Evolutionary conservation across 2,888 invertebrate genomes (phyloP), one percentile per base, ranked within the genome.

Genomic region (Brachyopa scutellaris): DNA sequence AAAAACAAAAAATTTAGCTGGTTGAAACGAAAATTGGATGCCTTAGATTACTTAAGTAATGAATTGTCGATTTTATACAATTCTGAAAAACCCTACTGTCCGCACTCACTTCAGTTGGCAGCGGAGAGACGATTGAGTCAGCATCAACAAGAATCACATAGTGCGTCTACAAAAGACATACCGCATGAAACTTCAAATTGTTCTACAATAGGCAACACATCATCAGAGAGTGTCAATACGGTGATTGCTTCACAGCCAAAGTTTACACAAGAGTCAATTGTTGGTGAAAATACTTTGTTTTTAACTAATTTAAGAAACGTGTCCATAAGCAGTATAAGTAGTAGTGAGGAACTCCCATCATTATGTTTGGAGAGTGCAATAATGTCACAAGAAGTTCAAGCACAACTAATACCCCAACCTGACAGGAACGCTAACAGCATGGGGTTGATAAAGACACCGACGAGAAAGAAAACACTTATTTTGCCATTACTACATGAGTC

Each of bases 231-330:
- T 19, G 4, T 55, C 6, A 17, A 53, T 53, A 82, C 82, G 4
- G 82, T 82, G 0, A 82, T 82, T 61, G 70, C 45, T 2, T 77
- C 77, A 3, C 59, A 76, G 26, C 59, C 51, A n/a, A 57, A 33
- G 13, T 51, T 13, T 2, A 42, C 51, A 1, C 21, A 57, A 33
- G 59, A 33, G 0, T 8, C 17, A 0, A 17, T 11, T 3, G 23
- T 29, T 8, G n/a, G 15, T 7, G 29, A 17, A 2, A 11, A 29
- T 9, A 2, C 17, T 19, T 59, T 42, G 1, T 8, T n/a, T 1
- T 13, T 67, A n/a, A 15, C 26, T 5, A 3, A 17, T 6, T 70
- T 70, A 5, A 40, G 8, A 29, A 6, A 23, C 6, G 31, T 66
- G 1, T 72, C 72, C 1, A 42, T 29, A 49, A 61, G 51, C 6